A percentile compares a stretch with the other conserved stretches of the same genome.
Evolutionary conservation across 2,113 vertebrate species (phyloP).

Genomic region (Perca schrenkii): DNA sequence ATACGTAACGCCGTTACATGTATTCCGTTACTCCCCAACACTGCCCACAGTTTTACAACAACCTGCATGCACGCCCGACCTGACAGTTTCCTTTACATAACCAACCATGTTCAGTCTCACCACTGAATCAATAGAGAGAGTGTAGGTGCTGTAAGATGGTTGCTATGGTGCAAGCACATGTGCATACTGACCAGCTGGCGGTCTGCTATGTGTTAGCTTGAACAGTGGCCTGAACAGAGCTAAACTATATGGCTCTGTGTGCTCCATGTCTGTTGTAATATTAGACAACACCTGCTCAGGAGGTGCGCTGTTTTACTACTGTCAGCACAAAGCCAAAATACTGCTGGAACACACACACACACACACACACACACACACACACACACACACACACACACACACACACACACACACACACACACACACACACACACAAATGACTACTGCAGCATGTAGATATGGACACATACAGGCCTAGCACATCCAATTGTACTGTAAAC

Average conservation of each 20-base stretch:
- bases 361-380: background rate
- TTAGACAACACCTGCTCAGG: constrained; percentile 20
- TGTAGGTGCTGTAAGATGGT: background rate
- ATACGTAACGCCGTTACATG: too few species aligned
- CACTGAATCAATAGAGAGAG: background rate
- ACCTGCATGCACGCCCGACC: background rate
- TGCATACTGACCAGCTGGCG: constrained; percentile 4
- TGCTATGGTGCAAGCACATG: constrained; percentile 20
- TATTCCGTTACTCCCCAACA: too few species aligned
- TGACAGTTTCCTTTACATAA: background rate
- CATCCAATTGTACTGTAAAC: too few species aligned
- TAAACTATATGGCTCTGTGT: constrained; percentile 13
- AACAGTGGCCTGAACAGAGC: constrained; percentile 22
- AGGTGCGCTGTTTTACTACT: constrained; percentile 12
- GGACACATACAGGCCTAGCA: background rate
- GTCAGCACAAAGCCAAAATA: constrained; percentile 24
- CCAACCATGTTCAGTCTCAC: background rate
- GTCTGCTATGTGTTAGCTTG: constrained; percentile 12
- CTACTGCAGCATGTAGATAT: background rate
- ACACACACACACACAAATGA: background rate
- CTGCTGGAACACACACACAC: constrained; percentile 2
- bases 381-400: constrained; percentile 1
- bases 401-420: background rate
- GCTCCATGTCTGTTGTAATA: background rate
- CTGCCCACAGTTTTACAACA: background rate